Evolutionary conservation across 2,797 vertebrate genomes (phyloP).

Genomic region (Catostomus latipinnis): DNA sequence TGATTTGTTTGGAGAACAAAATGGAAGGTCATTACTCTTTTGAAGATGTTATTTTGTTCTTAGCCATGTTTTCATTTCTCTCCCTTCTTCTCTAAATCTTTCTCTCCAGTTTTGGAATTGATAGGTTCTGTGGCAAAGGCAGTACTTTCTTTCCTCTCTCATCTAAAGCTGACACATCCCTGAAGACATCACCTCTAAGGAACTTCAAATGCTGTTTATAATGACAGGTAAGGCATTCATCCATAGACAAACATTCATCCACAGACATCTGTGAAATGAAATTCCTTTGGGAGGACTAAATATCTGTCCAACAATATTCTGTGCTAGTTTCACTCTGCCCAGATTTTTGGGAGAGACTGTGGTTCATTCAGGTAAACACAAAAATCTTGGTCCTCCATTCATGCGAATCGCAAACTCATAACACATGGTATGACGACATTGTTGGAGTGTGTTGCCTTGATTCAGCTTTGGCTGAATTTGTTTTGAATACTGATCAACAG

Average conservation of each 20-base stretch:
- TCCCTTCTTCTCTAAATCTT: constrained; percentile 29
- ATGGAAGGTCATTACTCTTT: constrained; percentile 40
- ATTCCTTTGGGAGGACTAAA: constrained; percentile 37
- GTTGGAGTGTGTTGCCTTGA: constrained; percentile 60
- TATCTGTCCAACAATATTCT: constrained; percentile 44
- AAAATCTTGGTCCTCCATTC: constrained; percentile 57
- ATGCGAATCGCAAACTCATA: constrained; percentile 51
- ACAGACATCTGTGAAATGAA: constrained; percentile 9
- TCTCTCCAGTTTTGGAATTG: constrained; percentile 49
- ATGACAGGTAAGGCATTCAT: constrained; percentile 39
- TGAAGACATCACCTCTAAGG: constrained; percentile 24
- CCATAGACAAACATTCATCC: constrained; percentile 34
- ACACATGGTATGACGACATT: constrained; percentile 58
- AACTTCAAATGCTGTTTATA: constrained; percentile 31
- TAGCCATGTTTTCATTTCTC: constrained; percentile 52
- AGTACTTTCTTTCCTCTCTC: constrained; percentile 44
- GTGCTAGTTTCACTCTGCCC: constrained; percentile 17
- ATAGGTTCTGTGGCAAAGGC: constrained; percentile 43
- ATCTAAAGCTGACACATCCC: constrained; percentile 37
- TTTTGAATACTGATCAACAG: constrained; percentile 67
- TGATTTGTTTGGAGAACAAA: constrained; percentile 47
- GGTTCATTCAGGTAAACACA: constrained; percentile 56
- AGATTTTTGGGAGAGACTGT: constrained; percentile 35
- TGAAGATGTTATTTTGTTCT: constrained; percentile 55
- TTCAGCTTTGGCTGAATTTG: constrained; percentile 64